Evolutionary conservation across 2,888 invertebrate species (phyloP), one percentile per base, ranked within the genome.

Genomic region (Tuberolachnus salignus): DNA sequence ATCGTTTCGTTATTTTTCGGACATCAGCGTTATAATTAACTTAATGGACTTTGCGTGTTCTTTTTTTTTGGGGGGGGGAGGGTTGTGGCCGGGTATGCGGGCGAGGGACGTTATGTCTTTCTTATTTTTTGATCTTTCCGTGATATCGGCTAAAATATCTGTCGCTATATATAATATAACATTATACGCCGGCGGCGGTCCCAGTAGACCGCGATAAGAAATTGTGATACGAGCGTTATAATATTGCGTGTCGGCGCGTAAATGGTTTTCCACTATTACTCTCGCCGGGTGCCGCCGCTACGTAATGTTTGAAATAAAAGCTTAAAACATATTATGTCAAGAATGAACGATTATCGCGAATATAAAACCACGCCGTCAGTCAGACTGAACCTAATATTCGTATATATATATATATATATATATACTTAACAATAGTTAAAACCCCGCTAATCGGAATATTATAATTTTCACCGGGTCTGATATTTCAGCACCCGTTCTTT

Each of bases 1-100:
- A n/a, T 34, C 34, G 3, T 34, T 34, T 34, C 6, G 3, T 34
- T 34, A 4, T 34, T 34, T 49, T 46, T 46, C 59, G 13, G 57
- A 26, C 46, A n/a, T n/a, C n/a, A 59, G 9, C 13, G n/a, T n/a
- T 10, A 57, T 64, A 61, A 61, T 71, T 34, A 49, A 72, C 19
- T 72, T 72, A 34, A 61, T 61, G 49, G 72, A 72, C 34, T 61
- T 51, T 19, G 19, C 49, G 49, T 61, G 61, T 72, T 61, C 11
- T 23, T 13, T n/a, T n/a, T n/a, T n/a, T n/a, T n/a, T n/a, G n/a
- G n/a, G n/a, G n/a, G n/a, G n/a, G n/a, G n/a, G n/a, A n/a, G n/a
- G n/a, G n/a, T n/a, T n/a, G n/a, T n/a, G n/a, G n/a, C n/a, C n/a
- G n/a, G n/a, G n/a, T n/a, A n/a, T n/a, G n/a, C n/a, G n/a, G n/a